phyloP scores from a whole-genome alignment of 1,140 invertebrate species.

The Achroia grisella region DNA sequence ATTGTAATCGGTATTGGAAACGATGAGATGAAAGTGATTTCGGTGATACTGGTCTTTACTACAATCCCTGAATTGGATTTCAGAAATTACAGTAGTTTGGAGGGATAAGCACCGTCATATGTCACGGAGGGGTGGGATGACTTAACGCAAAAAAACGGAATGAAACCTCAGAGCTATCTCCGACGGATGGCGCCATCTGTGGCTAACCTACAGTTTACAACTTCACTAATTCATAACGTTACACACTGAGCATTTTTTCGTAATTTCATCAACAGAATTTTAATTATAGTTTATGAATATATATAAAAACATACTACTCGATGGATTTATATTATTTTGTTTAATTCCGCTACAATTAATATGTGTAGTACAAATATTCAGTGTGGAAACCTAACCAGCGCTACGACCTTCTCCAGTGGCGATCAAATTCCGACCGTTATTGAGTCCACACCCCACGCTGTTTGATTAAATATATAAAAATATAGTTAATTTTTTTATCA shows the following conservation, averaged over 20 bases:
- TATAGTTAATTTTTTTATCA: too few species aligned
- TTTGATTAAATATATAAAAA: too few species aligned
- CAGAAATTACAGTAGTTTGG: conserved; percentile 54
- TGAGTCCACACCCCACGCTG: too few species aligned
- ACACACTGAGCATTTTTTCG: conserved; percentile 13
- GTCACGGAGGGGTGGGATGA: conserved; percentile 28
- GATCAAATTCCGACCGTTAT: too few species aligned
- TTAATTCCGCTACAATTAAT: too few species aligned
- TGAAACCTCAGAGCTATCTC: conserved; percentile 18
- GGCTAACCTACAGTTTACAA: conserved; percentile 16
- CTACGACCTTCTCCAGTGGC: too few species aligned
- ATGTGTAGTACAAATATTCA: too few species aligned
- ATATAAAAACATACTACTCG: too few species aligned
- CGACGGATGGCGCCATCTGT: conserved; percentile 11
- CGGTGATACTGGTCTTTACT: conserved; percentile 23
- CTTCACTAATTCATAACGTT: conserved; percentile 26
- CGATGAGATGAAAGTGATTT: background rate
- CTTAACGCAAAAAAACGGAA: conserved; percentile 21
- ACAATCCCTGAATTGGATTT: conserved; percentile 45
- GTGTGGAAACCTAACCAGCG: too few species aligned
- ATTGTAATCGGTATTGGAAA: too few species aligned
- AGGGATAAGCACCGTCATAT: conserved; percentile 53
- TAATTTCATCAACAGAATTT: background rate
- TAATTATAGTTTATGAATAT: too few species aligned
- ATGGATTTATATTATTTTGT: too few species aligned